A percentile compares a stretch with the other conserved stretches of the same genome.
phyloP scores from a whole-genome alignment of 1,140 invertebrate genomes.

The Pentalonia nigronervosa region DNA sequence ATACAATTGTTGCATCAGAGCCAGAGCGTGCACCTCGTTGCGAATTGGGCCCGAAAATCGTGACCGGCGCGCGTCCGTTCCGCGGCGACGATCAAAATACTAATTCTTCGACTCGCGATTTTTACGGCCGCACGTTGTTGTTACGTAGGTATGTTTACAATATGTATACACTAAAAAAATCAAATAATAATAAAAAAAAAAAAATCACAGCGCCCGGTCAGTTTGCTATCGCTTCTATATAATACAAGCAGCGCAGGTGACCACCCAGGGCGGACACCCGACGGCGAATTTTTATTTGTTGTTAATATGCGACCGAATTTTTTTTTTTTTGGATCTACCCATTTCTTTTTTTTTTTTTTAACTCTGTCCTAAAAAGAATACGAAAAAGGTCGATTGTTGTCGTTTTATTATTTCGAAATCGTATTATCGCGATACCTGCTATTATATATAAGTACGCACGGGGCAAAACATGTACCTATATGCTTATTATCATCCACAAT shows the following conservation, averaged over 20 bases:
- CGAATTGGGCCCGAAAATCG: slow-evolving; percentile 14
- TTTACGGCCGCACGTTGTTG: not conserved
- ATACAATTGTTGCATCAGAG: not conserved
- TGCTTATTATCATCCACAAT: not conserved
- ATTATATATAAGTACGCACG: not conserved
- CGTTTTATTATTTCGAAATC: not conserved
- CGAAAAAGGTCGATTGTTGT: not conserved
- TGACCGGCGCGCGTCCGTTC: not conserved
- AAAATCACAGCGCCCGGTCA: not conserved
- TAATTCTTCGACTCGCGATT: slow-evolving; percentile 32
- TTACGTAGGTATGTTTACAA: not conserved
- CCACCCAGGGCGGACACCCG: slow-evolving; percentile 50
- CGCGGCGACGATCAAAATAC: slow-evolving; percentile 34
- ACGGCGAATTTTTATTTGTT: slow-evolving; percentile 50
- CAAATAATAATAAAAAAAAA: not conserved
- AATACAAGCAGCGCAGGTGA: slow-evolving; percentile 5
- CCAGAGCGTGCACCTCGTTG: not conserved
- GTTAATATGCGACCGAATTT: slow-evolving; percentile 27
- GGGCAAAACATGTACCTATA: not conserved
- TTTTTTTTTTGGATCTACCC: not conserved
- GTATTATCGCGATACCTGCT: not conserved
- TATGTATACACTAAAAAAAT: not conserved
- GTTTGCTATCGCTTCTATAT: not conserved
- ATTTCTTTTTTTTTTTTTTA: slow-evolving; percentile 14
- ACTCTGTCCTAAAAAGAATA: not conserved